Evolutionary conservation across 1,140 invertebrate species (phyloP).

Genomic region (Ptiloglossa arizonensis): DNA sequence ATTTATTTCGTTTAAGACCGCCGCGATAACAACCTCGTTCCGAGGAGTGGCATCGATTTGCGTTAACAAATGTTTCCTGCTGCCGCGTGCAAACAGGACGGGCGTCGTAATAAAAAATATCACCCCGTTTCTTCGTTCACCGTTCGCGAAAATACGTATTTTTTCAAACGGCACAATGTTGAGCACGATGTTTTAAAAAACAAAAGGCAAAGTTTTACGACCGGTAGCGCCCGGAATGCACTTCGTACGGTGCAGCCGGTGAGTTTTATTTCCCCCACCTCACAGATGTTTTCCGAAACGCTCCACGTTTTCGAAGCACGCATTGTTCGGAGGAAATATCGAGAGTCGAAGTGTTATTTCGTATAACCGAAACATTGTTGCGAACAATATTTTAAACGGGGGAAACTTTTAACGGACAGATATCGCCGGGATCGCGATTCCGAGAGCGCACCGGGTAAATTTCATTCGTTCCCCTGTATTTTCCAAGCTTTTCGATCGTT

Average conservation of each 20-base stretch:
- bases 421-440: too few relatives aligned
- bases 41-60: too few relatives aligned
- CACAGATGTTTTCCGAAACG: background rate
- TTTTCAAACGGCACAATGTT: background rate
- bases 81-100: too few relatives aligned
- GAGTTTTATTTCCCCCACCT: background rate
- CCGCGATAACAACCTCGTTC: too few relatives aligned
- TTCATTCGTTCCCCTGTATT: too few relatives aligned
- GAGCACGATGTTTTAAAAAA: background rate
- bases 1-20: background rate
- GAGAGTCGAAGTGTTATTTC: background rate
- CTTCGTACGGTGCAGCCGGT: background rate
- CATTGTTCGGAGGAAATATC: background rate
- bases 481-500: too few relatives aligned
- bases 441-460: too few relatives aligned
- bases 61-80: too few relatives aligned
- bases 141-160: background rate
- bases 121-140: background rate
- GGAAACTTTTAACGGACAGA: too few relatives aligned
- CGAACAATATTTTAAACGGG: background rate
- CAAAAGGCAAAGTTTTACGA: too few relatives aligned
- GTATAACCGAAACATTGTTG: background rate
- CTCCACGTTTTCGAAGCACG: background rate
- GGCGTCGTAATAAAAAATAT: too few relatives aligned
- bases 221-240: background rate